Percentiles rank a stretch among this genome's conserved stretches.
Conservation (phyloP, 2,113 vertebrate species). For the Scatophagus argus region DNA sequence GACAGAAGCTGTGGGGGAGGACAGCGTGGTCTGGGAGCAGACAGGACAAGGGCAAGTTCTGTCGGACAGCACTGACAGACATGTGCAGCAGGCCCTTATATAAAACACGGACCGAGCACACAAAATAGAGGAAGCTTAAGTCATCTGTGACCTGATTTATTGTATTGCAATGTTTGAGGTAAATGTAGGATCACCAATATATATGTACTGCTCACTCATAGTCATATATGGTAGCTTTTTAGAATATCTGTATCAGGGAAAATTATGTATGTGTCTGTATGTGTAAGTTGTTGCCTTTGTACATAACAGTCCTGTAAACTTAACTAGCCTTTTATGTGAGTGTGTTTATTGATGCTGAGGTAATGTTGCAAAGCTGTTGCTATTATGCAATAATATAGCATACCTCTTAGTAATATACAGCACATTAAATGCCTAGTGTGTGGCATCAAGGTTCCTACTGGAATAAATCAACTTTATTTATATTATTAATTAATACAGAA, state of each 20-base stretch:
- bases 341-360: conserved; percentile 52
- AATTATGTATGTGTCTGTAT: conserved; percentile 55
- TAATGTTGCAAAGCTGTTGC: conserved; percentile 51
- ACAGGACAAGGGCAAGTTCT: conserved; percentile 53
- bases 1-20: conserved; percentile 72
- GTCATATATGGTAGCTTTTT: conserved; percentile 79
- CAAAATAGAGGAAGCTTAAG: conserved; percentile 15
- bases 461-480: conserved; percentile 45
- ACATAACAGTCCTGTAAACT: conserved; percentile 75
- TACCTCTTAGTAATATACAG: conserved; percentile 48
- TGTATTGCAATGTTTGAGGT: conserved; percentile 63
- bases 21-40: conserved; percentile 67
- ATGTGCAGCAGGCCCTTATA: conserved; percentile 71
- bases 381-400: conserved; percentile 62
- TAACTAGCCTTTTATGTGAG: conserved; percentile 64
- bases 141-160: conserved; percentile 48
- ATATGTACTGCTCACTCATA: conserved; percentile 70
- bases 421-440: conserved; percentile 39
- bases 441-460: conserved; percentile 40
- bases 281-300: conserved; percentile 76
- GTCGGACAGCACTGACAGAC: conserved; percentile 61
- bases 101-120: conserved; percentile 49
- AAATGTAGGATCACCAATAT: conserved; percentile 76
- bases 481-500: conserved; percentile 25
- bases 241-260: conserved; percentile 81